These are phyloP conservation scores for Miniopterus natalensis DNA, from an alignment of 2,113 vertebrate genomes.

Conservation along the genomic window DNA sequence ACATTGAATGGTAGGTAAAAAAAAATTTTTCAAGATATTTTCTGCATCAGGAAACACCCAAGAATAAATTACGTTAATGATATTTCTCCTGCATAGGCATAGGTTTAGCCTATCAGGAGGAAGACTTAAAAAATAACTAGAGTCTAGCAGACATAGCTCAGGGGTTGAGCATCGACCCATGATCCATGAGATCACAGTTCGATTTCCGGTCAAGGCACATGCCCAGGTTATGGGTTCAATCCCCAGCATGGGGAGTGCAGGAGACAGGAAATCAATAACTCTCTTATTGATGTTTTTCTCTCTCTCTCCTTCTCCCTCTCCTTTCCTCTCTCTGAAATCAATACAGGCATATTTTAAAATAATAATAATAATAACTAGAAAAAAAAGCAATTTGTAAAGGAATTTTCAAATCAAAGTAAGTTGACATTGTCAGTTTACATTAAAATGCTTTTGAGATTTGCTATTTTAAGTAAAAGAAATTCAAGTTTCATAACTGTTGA, in stretches of 20 bases:
- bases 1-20: background rate
- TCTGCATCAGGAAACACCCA: background rate
- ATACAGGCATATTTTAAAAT: too few relatives aligned
- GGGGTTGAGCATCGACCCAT: too few relatives aligned
- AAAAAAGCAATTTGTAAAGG: conserved; percentile 20
- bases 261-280: too few relatives aligned
- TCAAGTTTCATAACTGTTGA: background rate
- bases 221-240: too few relatives aligned
- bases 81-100: background rate
- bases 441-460: background rate
- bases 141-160: too few relatives aligned
- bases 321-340: too few relatives aligned
- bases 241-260: too few relatives aligned
- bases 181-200: too few relatives aligned
- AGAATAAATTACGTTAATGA: conserved; percentile 40
- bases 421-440: conserved; percentile 13
- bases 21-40: conserved; percentile 20
- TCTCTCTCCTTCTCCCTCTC: too few relatives aligned
- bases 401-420: conserved; percentile 34
- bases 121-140: background rate
- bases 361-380: background rate
- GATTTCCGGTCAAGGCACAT: too few relatives aligned
- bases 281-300: too few relatives aligned
- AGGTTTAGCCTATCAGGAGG: background rate
- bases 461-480: conserved; percentile 47